Evolutionary conservation across 2,113 vertebrate genomes (phyloP).

Genomic region (Pampusana beccarii): DNA sequence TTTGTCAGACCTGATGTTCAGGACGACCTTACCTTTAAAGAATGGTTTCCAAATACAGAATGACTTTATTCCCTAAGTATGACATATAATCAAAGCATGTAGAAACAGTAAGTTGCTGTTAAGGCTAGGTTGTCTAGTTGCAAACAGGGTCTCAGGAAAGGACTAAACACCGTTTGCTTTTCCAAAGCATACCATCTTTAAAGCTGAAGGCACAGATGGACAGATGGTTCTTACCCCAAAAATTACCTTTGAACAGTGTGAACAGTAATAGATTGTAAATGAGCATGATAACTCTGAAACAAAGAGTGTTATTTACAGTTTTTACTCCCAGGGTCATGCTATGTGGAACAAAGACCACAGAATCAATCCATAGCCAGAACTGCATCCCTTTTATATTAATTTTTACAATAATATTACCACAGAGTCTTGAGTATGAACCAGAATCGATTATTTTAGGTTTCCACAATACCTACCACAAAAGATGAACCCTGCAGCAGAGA

Average conservation of each 20-base stretch:
- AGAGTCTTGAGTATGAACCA: not conserved
- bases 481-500: not conserved
- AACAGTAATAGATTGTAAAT: not conserved
- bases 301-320: not conserved
- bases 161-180: not conserved
- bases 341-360: not conserved
- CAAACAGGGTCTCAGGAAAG: not conserved
- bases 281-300: not conserved
- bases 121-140: not conserved
- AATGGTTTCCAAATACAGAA: not conserved
- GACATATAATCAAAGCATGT: not conserved
- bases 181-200: not conserved
- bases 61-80: not conserved
- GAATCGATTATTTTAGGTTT: slow-evolving; percentile 1
- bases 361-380: not conserved
- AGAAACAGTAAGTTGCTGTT: not conserved
- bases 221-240: not conserved
- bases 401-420: not conserved
- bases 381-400: not conserved
- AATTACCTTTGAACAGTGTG: not conserved
- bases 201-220: not conserved
- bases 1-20: not conserved
- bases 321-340: not conserved
- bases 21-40: not conserved
- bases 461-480: not conserved